Evolutionary conservation across 2,797 vertebrate genomes (phyloP).

Genomic region (Sebastes iracundus): DNA sequence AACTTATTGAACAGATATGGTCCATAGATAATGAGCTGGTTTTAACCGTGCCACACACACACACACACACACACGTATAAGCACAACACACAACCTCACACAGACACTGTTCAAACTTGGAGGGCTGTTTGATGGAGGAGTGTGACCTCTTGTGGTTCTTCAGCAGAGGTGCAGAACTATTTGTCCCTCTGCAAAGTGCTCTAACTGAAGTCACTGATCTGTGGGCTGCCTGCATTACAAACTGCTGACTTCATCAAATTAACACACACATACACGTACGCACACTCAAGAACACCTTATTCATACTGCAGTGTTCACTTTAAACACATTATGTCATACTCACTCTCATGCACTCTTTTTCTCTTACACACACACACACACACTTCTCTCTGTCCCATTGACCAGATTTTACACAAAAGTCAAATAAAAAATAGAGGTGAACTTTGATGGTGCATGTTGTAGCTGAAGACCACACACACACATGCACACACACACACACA

Average conservation of each 20-base stretch:
- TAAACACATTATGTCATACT: not conserved
- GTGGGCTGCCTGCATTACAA: slow-evolving; percentile 22
- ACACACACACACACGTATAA: not conserved
- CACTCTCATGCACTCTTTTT: not conserved
- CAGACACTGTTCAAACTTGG: not conserved
- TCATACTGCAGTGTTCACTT: slow-evolving; percentile 12
- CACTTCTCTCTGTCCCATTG: not conserved
- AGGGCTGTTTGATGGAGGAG: slow-evolving; percentile 23
- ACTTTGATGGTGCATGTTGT: not conserved
- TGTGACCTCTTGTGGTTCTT: slow-evolving; percentile 47
- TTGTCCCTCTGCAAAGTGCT: not conserved
- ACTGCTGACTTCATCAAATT: slow-evolving; percentile 46
- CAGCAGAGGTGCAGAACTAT: not conserved
- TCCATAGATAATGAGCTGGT: too few relatives aligned
- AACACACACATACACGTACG: not conserved
- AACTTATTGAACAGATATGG: not conserved
- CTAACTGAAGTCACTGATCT: slow-evolving; percentile 17
- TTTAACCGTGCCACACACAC: too few relatives aligned
- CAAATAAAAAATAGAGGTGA: not conserved
- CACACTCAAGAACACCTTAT: not conserved
- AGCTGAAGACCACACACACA: not conserved
- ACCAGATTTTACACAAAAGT: not conserved
- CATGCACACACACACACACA: not conserved
- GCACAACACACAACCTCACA: not conserved
- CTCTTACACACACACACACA: not conserved